Conservation (phyloP, 1,140 invertebrate genomes). For the Zaprionus camerounensis region DNA sequence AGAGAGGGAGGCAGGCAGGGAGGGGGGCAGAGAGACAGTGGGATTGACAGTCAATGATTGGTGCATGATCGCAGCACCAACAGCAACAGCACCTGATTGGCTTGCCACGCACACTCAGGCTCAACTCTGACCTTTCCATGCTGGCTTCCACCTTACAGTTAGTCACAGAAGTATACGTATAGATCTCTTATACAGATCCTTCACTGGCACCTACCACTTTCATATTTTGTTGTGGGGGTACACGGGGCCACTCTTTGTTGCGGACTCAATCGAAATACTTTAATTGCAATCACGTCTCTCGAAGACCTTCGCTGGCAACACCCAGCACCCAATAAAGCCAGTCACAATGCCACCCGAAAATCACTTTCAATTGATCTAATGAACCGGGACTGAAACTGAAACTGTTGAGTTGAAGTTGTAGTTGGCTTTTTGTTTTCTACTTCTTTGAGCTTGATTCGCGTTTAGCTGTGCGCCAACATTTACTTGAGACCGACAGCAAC, state of each 20-base stretch:
- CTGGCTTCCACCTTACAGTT: constrained; percentile 21
- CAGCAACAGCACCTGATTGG: constrained; percentile 17
- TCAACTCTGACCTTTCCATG: constrained; percentile 64
- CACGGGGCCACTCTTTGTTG: constrained; percentile 43
- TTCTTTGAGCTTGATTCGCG: constrained; percentile 37
- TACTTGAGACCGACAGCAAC: constrained; percentile 73
- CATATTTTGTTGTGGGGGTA: constrained; percentile 46
- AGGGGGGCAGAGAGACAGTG: neutral
- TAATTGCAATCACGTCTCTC: constrained; percentile 58
- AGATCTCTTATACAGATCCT: constrained; percentile 20
- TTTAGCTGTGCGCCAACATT: constrained; percentile 62
- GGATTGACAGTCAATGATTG: constrained; percentile 20
- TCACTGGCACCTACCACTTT: constrained; percentile 73
- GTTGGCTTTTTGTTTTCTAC: constrained; percentile 14
- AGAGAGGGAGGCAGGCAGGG: neutral
- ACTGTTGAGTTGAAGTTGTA: constrained; percentile 33
- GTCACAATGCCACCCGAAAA: constrained; percentile 64
- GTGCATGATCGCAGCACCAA: constrained; percentile 28
- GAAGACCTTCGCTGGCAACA: constrained; percentile 78
- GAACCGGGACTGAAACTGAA: constrained; percentile 61
- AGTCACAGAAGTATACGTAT: neutral
- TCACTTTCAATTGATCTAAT: constrained; percentile 77
- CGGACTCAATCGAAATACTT: constrained; percentile 69
- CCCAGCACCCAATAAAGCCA: constrained; percentile 60
- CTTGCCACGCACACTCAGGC: constrained; percentile 53